These are phyloP conservation scores for Stomatorhinus ivindoensis DNA, from an alignment of 2,113 vertebrate species.

Conservation along the genomic window DNA sequence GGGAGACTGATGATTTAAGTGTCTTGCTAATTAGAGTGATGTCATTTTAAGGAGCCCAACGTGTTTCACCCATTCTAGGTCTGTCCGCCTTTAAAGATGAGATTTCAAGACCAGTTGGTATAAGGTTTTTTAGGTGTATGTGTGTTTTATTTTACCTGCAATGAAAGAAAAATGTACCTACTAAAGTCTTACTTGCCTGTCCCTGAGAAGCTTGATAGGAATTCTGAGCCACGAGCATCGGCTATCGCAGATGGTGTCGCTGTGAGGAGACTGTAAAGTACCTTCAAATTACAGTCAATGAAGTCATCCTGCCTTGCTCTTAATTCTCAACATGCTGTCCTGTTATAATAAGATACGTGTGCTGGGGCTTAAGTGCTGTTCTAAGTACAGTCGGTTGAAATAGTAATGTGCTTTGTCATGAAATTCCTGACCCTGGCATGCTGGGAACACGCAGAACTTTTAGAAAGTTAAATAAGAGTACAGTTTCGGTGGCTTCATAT, in stretches of 20 bases:
- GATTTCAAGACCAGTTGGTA: background rate
- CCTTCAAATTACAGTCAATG: background rate
- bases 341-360: background rate
- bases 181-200: background rate
- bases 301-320: background rate
- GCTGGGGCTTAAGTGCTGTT: background rate
- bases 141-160: background rate
- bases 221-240: background rate
- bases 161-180: background rate
- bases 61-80: background rate
- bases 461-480: background rate
- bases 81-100: background rate
- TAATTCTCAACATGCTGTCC: background rate
- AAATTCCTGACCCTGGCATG: background rate
- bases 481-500: background rate
- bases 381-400: background rate
- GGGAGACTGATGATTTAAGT: slow-evolving; percentile 21
- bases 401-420: background rate
- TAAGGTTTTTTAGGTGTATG: background rate
- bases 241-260: background rate
- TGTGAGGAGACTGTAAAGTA: slow-evolving; percentile 5
- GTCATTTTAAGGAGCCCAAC: background rate
- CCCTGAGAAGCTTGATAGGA: background rate
- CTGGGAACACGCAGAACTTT: background rate
- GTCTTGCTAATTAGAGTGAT: slow-evolving; percentile 20